A percentile compares a stretch with the other conserved stretches of the same genome.
These are phyloP conservation scores for Ceratina calcarata DNA, from an alignment of 1,140 invertebrate genomes.

Conservation along the genomic window DNA sequence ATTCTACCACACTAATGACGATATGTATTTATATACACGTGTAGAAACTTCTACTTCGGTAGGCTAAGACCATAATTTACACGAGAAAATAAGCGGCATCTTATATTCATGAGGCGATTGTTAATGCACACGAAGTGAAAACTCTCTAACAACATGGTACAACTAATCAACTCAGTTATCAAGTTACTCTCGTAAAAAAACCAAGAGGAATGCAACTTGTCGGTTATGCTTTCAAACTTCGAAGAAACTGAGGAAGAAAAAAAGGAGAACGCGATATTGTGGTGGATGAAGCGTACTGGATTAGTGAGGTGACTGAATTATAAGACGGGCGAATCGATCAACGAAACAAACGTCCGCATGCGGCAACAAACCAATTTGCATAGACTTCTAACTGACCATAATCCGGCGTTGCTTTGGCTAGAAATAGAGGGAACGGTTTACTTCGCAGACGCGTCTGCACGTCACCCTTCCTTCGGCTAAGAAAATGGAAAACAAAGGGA, in stretches of 20 bases:
- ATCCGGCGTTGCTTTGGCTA: conserved; percentile 76
- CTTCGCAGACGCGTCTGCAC: conserved; percentile 45
- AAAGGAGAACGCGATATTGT: conserved; percentile 7
- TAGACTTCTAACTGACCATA: conserved; percentile 77
- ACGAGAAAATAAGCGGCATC: conserved; percentile 14
- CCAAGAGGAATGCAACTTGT: background rate
- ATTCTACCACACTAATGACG: conserved; percentile 27
- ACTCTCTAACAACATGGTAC: conserved; percentile 18
- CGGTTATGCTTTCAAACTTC: background rate
- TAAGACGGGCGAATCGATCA: conserved; percentile 47
- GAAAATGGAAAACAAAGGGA: conserved; percentile 21
- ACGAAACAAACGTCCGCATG: conserved; percentile 71
- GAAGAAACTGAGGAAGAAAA: background rate
- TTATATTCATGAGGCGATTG: conserved; percentile 21
- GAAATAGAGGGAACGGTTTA: conserved; percentile 74
- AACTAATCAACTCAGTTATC: conserved; percentile 27
- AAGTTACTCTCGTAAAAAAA: conserved; percentile 20
- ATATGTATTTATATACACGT: conserved; percentile 4
- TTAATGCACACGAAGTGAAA: conserved; percentile 29
- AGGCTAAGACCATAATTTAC: conserved; percentile 28
- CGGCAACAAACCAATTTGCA: conserved; percentile 71
- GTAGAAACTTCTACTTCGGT: conserved; percentile 31
- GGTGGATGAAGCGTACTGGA: conserved; percentile 30
- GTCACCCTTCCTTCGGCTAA: conserved; percentile 27
- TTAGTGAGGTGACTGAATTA: conserved; percentile 58